phyloP scores from a whole-genome alignment of 1,140 invertebrate species.

The Drosophila ohnishii region DNA sequence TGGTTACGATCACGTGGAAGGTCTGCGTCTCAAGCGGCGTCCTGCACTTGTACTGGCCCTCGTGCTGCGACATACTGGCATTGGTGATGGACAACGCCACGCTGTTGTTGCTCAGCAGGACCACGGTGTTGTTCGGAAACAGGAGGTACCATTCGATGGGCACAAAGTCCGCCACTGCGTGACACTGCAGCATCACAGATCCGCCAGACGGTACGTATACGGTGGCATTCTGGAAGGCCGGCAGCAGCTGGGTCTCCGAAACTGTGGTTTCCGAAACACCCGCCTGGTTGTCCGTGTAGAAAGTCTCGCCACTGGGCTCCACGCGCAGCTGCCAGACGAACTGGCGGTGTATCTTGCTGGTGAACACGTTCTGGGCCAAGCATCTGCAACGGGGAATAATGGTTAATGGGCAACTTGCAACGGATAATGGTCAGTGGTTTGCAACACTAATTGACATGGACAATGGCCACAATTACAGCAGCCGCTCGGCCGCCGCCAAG shows the following conservation, averaged over 20 bases:
- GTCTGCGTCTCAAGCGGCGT: conserved; percentile 64
- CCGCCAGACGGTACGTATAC: conserved; percentile 64
- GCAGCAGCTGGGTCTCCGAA: conserved; percentile 58
- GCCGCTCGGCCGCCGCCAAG: conserved; percentile 49
- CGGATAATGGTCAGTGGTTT: conserved; percentile 45
- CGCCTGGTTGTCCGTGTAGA: conserved; percentile 23
- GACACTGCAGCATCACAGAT: conserved; percentile 62
- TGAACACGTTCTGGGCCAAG: conserved; percentile 69
- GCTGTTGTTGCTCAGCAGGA: conserved; percentile 71
- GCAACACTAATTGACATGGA: conserved; percentile 60
- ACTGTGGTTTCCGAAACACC: conserved; percentile 10
- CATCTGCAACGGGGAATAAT: conserved; percentile 70
- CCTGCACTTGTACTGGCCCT: conserved; percentile 72
- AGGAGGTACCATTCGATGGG: conserved; percentile 74
- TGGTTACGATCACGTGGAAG: conserved; percentile 76
- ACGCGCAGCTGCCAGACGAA: conserved; percentile 65
- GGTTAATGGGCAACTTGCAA: conserved; percentile 30
- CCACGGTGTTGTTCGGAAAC: conserved; percentile 39
- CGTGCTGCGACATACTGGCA: conserved; percentile 48
- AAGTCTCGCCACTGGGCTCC: conserved; percentile 33
- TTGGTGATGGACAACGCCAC: conserved; percentile 57
- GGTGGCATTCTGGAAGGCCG: conserved; percentile 71
- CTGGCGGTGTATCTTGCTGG: conserved; percentile 68
- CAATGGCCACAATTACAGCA: conserved; percentile 59
- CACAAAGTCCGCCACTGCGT: conserved; percentile 57